Evolutionary conservation across 2,888 invertebrate species (phyloP).

Genomic region (Drosophila nr. perissopoda): DNA sequence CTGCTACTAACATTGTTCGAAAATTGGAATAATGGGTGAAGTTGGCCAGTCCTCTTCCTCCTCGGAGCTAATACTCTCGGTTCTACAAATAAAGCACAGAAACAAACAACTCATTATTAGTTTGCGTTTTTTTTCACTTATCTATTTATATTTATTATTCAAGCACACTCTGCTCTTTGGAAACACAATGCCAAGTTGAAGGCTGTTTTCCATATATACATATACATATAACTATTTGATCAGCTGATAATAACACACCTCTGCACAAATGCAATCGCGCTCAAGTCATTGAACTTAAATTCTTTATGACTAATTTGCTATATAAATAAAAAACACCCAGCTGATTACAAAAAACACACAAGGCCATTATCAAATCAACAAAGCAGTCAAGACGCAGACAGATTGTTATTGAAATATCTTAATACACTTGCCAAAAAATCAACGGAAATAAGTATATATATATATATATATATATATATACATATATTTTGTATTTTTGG

Average conservation of each 20-base stretch:
- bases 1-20: constrained; percentile 85
- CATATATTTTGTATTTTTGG: background rate
- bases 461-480: no score
- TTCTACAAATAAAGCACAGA: constrained; percentile 83
- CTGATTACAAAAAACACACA: constrained; percentile 37
- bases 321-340: constrained; percentile 12
- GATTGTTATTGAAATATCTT: constrained; percentile 11
- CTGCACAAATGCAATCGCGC: constrained; percentile 52
- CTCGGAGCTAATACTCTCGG: constrained; percentile 87
- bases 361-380: constrained; percentile 21
- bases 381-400: constrained; percentile 8
- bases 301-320: constrained; percentile 51
- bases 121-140: background rate
- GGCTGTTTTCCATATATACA: constrained; percentile 17
- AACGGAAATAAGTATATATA: background rate
- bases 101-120: constrained; percentile 10
- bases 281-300: constrained; percentile 60
- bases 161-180: background rate
- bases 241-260: constrained; percentile 53
- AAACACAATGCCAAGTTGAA: constrained; percentile 51
- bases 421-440: constrained; percentile 44
- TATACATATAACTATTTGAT: background rate
- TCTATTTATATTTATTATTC: background rate
- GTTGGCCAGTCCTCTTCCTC: constrained; percentile 88
- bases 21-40: constrained; percentile 88